phyloP scores from a whole-genome alignment of 2,888 invertebrate genomes.

The Melanotus villosus region DNA sequence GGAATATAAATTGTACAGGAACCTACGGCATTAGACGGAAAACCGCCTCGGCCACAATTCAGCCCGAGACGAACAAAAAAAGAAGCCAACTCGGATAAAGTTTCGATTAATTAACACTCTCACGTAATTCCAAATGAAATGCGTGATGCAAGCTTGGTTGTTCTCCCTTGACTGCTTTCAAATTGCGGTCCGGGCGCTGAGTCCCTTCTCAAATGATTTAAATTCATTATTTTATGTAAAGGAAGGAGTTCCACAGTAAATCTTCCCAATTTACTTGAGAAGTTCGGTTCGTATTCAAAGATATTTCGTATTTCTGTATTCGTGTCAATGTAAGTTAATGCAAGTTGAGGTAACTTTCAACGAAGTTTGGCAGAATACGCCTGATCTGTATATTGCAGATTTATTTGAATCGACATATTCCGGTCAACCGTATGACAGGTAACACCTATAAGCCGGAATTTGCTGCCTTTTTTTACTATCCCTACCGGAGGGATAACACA shows the following conservation, averaged over 20 bases:
- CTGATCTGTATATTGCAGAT: constrained; percentile 23
- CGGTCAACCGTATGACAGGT: constrained; percentile 29
- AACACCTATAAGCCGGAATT: constrained; percentile 22
- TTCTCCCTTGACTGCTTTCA: constrained; percentile 41
- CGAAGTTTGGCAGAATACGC: constrained; percentile 14
- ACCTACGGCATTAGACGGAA: constrained; percentile 28
- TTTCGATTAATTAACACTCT: constrained; percentile 48
- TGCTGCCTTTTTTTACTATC: constrained; percentile 8
- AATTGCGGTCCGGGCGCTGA: constrained; percentile 40
- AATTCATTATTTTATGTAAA: constrained; percentile 48
- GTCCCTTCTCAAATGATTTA: constrained; percentile 45
- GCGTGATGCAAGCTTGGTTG: constrained; percentile 42
- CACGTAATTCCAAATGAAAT: constrained; percentile 48
- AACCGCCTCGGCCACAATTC: constrained; percentile 32
- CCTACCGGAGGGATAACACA: constrained; percentile 1
- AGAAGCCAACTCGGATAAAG: constrained; percentile 36
- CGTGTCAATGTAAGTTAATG: constrained; percentile 37
- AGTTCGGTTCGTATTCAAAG: constrained; percentile 37
- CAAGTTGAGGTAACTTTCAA: constrained; percentile 29
- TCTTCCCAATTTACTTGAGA: constrained; percentile 41
- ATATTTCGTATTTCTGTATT: constrained; percentile 36
- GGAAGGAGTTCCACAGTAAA: constrained; percentile 44
- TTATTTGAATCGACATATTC: constrained; percentile 28
- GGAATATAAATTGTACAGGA: constrained; percentile 39
- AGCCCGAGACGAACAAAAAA: constrained; percentile 39